Evolutionary conservation across 2,888 invertebrate species (phyloP).

Genomic region (Silvanus unidentatus): DNA sequence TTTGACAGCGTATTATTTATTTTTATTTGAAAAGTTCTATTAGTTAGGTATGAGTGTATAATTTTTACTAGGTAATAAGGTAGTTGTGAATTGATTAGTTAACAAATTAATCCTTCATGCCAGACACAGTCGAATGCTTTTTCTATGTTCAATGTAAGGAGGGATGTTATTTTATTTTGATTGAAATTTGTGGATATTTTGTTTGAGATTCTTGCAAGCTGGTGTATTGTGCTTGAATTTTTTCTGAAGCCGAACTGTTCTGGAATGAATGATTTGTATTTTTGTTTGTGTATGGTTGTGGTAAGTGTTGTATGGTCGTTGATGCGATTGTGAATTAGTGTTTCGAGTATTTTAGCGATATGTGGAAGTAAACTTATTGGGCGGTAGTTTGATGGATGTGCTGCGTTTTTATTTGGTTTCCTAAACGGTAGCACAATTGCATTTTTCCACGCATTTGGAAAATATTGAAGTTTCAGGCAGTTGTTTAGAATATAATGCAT

Average conservation of each 20-base stretch:
- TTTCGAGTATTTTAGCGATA: constrained; percentile 16
- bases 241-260: constrained; percentile 6
- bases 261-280: background rate
- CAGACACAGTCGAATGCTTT: background rate
- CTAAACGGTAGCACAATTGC: constrained; percentile 8
- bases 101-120: constrained; percentile 1
- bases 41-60: too few species aligned
- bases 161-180: background rate
- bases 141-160: background rate
- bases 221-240: constrained; percentile 2
- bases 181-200: constrained; percentile 2
- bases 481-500: constrained; percentile 13
- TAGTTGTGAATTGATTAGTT: background rate
- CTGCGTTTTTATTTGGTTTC: constrained; percentile 6
- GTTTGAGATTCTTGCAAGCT: constrained; percentile 4
- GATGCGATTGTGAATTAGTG: constrained; percentile 13
- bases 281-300: background rate
- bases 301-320: too few species aligned
- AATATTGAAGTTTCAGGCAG: constrained; percentile 10
- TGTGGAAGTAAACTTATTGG: background rate
- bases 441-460: constrained; percentile 9
- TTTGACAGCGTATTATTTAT: background rate
- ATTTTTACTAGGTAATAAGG: background rate
- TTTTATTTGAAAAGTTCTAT: background rate
- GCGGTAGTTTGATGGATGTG: background rate